Evolutionary conservation across 2,113 vertebrate species (phyloP).

Genomic region (Perognathus longimembris): DNA sequence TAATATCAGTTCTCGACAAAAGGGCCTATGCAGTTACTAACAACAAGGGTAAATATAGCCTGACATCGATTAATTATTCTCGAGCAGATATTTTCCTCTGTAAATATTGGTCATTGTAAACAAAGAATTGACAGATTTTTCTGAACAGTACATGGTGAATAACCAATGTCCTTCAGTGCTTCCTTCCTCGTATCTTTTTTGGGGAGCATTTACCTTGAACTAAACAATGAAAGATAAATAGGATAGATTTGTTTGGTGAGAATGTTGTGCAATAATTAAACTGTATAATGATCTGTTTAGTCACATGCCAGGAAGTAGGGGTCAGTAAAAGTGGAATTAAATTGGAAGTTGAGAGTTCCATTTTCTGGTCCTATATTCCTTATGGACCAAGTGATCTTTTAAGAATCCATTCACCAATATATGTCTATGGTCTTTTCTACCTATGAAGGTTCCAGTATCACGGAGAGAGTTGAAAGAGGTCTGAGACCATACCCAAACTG

Average conservation of each 20-base stretch:
- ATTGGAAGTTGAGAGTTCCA: background rate
- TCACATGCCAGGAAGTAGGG: background rate
- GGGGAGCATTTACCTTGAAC: conserved; percentile 54
- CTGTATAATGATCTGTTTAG: background rate
- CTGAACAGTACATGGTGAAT: conserved; percentile 25
- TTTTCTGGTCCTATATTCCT: background rate
- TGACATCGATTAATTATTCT: conserved; percentile 29
- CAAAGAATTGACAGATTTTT: conserved; percentile 60
- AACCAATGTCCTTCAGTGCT: conserved; percentile 25
- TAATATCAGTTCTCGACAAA: conserved; percentile 50
- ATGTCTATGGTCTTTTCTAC: background rate
- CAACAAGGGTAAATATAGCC: conserved; percentile 64
- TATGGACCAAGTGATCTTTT: conserved; percentile 10
- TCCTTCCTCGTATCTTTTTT: background rate
- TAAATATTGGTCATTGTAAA: conserved; percentile 49
- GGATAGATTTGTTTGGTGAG: conserved; percentile 49
- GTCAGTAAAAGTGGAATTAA: background rate
- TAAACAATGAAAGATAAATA: conserved; percentile 54
- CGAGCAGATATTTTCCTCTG: conserved; percentile 36
- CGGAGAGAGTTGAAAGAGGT: conserved; percentile 17
- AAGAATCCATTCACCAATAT: background rate
- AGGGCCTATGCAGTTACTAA: conserved; percentile 55
- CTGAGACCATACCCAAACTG: background rate
- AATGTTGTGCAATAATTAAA: conserved; percentile 50
- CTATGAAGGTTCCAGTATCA: background rate